Evolutionary conservation across 2,797 vertebrate genomes (phyloP), one percentile per base, ranked within the genome.

Genomic region (Hirundo rustica): DNA sequence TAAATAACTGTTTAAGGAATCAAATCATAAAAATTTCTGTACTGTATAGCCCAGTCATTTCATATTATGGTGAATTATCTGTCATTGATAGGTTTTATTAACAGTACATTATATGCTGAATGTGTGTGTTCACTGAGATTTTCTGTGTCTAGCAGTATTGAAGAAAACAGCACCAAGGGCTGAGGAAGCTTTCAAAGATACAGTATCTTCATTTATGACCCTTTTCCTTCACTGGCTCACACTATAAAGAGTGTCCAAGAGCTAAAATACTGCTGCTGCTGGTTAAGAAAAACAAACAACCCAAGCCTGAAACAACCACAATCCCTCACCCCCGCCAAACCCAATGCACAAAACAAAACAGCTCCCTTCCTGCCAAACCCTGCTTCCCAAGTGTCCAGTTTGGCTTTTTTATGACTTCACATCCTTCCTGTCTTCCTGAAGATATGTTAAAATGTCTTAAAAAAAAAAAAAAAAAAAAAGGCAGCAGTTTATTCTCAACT

Each of bases 271-370:
- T 64, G 6, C 42, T 70, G 14, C 29, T 75, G 17, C 15, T 42
- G 26, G 16, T 68, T 70, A n/a, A 75, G 30, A 48, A 65, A 85
- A 74, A 12, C 30, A 60, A 72, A 12, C 11, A 50, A 48, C 16
- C 11, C 5, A 5, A 57, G 50, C 23, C 10, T 3, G 3, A 64
- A 67, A 32, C 6, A 58, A 7, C 32, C 25, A 2, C 5, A 8
- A 5, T 7, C 4, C 4, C 3, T 10, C 13, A 27, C 0, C 7
- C 18, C 3, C 0, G 0, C 45, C 32, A 50, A 62, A 19, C 11
- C 16, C 23, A 70, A 14, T 2, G 3, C 17, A 55, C 40, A 40
- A 65, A 80, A 13, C 16, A 27, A 79, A 78, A 14, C 40, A 44
- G 9, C 5, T 16, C 16, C 4, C 5, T 25, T 32, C 32, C 20